A percentile compares a stretch with the other conserved stretches of the same genome.
phyloP scores from a whole-genome alignment of 2,113 vertebrate genomes.

The Halcyon senegalensis region DNA sequence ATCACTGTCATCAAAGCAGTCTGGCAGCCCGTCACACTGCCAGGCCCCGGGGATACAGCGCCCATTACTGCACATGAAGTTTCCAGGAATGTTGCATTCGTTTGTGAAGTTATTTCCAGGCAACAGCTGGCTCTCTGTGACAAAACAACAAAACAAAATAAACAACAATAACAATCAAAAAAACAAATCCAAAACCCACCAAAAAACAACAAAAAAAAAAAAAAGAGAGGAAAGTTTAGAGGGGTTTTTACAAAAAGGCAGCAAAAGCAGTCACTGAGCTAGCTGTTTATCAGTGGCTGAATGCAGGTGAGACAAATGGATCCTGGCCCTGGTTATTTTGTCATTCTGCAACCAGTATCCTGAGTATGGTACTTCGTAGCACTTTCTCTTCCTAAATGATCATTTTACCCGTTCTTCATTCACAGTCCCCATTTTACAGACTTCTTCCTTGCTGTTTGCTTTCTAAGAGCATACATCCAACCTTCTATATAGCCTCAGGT shows the following conservation, averaged over 20 bases:
- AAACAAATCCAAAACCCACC: no score
- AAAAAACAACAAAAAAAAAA: background rate
- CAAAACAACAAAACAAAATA: background rate
- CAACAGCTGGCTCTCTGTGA: slow-evolving; percentile 90
- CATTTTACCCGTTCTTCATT: background rate
- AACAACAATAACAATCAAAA: no score
- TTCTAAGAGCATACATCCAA: background rate
- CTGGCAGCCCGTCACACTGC: slow-evolving; percentile 91
- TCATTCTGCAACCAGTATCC: background rate
- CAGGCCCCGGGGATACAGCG: slow-evolving; percentile 90
- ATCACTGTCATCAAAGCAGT: slow-evolving; percentile 95
- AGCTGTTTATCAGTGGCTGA: background rate
- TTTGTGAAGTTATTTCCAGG: slow-evolving; percentile 95
- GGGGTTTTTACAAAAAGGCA: background rate
- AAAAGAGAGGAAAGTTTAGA: background rate
- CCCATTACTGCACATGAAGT: slow-evolving; percentile 94
- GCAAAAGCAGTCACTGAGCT: background rate
- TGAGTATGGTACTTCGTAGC: background rate
- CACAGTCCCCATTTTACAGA: background rate
- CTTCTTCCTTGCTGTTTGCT: background rate
- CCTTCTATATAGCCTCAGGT: background rate
- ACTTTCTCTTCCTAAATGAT: background rate
- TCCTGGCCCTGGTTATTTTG: background rate
- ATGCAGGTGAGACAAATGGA: background rate
- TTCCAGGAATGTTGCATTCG: slow-evolving; percentile 96